These are phyloP conservation scores for Euborellia annulipes DNA, from an alignment of 1,140 invertebrate species.

Conservation along the genomic window DNA sequence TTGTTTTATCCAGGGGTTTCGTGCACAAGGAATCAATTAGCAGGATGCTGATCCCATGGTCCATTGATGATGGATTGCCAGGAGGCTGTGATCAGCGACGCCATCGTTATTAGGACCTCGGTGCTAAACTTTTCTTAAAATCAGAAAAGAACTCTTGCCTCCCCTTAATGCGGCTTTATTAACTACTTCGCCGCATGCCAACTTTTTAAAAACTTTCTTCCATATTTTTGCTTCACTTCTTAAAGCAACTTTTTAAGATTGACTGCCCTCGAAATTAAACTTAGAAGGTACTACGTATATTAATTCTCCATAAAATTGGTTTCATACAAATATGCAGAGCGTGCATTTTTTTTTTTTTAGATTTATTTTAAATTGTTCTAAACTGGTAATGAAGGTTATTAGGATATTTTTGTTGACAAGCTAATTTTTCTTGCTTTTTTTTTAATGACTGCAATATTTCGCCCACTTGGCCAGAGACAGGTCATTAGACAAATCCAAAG, in stretches of 20 bases:
- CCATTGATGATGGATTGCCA: no score
- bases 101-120: no score
- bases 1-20: no score
- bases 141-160: constrained; percentile 12
- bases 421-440: constrained; percentile 21
- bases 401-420: constrained; percentile 19
- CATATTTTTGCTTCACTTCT: constrained; percentile 4
- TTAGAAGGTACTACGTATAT: constrained; percentile 18
- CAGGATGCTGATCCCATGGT: no score
- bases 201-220: constrained; percentile 8
- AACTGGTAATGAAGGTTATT: no score
- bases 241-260: constrained; percentile 13
- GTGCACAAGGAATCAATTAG: no score
- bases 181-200: constrained; percentile 12
- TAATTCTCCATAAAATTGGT: constrained; percentile 23
- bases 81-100: no score
- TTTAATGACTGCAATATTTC: constrained; percentile 23
- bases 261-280: constrained; percentile 12
- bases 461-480: constrained; percentile 17
- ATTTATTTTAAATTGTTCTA: no score
- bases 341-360: constrained; percentile 19
- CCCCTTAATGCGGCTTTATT: constrained; percentile 15
- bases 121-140: constrained; percentile 6
- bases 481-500: constrained; percentile 17
- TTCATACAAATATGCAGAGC: constrained; percentile 19